phyloP scores from a whole-genome alignment of 2,797 vertebrate genomes.

The Taeniopygia guttata region DNA sequence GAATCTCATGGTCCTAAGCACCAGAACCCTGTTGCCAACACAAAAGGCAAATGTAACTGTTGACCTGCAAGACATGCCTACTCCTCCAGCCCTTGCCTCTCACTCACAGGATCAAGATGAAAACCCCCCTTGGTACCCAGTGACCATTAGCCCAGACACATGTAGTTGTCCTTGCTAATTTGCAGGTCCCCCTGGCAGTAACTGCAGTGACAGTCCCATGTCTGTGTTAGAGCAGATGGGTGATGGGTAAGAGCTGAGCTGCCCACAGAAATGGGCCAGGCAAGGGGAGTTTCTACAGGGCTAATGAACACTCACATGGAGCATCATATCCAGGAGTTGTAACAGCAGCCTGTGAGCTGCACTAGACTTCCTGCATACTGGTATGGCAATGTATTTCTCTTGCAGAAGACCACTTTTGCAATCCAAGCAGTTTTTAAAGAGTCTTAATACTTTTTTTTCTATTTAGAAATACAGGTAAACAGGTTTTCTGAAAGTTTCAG shows the following conservation, averaged over 20 bases:
- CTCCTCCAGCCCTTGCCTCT: background rate
- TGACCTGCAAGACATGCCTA: background rate
- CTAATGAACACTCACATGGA: accelerated
- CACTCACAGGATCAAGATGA: background rate
- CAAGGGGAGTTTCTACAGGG: background rate
- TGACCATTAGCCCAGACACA: background rate
- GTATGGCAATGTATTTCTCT: background rate
- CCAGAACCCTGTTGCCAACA: background rate
- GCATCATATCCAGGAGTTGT: background rate
- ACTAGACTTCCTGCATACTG: background rate
- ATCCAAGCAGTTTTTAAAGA: background rate
- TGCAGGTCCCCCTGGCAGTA: background rate
- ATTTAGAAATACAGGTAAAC: background rate
- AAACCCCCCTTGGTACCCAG: accelerated
- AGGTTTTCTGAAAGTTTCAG: background rate
- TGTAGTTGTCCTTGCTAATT: too few relatives aligned
- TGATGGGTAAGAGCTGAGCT: background rate
- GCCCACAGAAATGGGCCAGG: background rate
- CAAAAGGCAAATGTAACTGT: background rate
- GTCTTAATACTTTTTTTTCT: background rate
- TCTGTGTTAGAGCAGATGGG: background rate
- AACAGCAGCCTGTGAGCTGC: background rate
- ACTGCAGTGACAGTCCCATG: background rate
- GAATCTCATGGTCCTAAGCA: background rate
- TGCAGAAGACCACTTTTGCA: background rate